Evolutionary conservation across 2,888 invertebrate genomes (phyloP).

Genomic region (Bedellia somnulentella): DNA sequence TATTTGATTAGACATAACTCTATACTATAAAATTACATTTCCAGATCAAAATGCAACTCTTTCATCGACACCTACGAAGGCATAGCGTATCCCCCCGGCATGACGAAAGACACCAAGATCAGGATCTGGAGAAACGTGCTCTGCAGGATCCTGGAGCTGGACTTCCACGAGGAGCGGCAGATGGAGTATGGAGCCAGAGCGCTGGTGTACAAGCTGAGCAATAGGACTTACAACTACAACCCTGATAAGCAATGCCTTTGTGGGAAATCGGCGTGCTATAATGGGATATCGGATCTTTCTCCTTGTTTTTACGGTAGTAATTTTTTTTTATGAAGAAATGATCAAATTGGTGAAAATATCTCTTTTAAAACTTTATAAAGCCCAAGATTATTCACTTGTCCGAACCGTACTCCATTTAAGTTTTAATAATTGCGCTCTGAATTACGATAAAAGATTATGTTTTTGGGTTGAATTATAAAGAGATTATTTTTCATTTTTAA

Average conservation of each 20-base stretch:
- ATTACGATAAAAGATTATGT: too few species aligned
- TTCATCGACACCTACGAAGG: conserved; percentile 73
- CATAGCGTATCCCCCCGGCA: conserved; percentile 65
- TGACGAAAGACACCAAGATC: conserved; percentile 54
- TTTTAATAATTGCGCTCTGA: too few species aligned
- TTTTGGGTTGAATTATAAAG: too few species aligned
- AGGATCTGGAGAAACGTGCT: conserved; percentile 73
- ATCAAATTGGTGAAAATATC: too few species aligned
- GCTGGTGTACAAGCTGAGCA: conserved; percentile 62
- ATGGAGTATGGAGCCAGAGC: conserved; percentile 55
- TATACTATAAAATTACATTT: too few species aligned
- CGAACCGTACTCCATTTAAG: too few species aligned
- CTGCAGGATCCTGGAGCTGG: conserved; percentile 67
- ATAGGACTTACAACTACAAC: conserved; percentile 63
- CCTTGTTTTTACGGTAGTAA: conserved; percentile 72
- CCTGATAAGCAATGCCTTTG: conserved; percentile 70
- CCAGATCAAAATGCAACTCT: conserved; percentile 65
- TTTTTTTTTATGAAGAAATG: too few species aligned
- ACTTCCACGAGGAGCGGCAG: conserved; percentile 17
- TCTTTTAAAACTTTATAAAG: too few species aligned
- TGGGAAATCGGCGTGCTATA: conserved; percentile 36
- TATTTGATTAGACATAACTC: too few species aligned
- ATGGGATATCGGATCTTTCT: conserved; percentile 68
- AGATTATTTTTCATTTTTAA: too few species aligned
- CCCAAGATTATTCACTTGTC: too few species aligned